A percentile compares a stretch with the other conserved stretches of the same genome.
Evolutionary conservation across 1,140 invertebrate genomes (phyloP).

Genomic region (Mizuhopecten yessoensis): DNA sequence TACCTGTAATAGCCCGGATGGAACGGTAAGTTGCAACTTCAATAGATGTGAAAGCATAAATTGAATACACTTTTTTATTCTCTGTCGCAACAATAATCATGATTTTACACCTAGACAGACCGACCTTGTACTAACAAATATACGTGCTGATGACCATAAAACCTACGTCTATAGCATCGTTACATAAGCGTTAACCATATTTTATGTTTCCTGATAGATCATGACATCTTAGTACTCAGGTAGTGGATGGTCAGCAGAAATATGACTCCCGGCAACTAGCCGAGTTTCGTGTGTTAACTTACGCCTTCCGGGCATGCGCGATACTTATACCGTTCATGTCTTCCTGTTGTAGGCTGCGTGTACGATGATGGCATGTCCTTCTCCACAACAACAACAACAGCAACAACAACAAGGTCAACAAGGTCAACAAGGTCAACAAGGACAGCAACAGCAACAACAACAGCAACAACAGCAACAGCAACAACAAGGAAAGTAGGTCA

Average conservation of each 20-base stretch:
- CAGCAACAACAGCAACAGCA: not conserved
- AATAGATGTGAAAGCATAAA: too few relatives aligned
- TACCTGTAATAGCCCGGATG: conserved; percentile 53
- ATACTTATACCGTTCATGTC: not conserved
- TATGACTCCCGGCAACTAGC: not conserved
- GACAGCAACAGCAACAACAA: too few relatives aligned
- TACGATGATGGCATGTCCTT: not conserved
- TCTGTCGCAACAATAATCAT: not conserved
- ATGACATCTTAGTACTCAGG: not conserved
- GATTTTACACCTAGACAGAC: not conserved
- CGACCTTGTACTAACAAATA: not conserved
- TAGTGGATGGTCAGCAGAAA: not conserved
- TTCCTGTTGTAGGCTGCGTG: not conserved
- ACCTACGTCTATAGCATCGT: too few relatives aligned
- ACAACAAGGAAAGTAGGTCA: not conserved
- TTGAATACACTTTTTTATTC: too few relatives aligned
- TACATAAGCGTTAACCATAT: not conserved
- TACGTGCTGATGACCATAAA: not conserved
- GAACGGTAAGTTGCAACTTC: conserved; percentile 47
- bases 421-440: too few relatives aligned
- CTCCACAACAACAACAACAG: conserved; percentile 14
- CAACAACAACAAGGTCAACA: not conserved
- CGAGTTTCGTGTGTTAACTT: not conserved
- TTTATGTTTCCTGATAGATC: conserved; percentile 26
- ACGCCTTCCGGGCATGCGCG: not conserved